These are phyloP conservation scores for Alosa sapidissima DNA, from an alignment of 2,797 vertebrate genomes.

Conservation along the genomic window DNA sequence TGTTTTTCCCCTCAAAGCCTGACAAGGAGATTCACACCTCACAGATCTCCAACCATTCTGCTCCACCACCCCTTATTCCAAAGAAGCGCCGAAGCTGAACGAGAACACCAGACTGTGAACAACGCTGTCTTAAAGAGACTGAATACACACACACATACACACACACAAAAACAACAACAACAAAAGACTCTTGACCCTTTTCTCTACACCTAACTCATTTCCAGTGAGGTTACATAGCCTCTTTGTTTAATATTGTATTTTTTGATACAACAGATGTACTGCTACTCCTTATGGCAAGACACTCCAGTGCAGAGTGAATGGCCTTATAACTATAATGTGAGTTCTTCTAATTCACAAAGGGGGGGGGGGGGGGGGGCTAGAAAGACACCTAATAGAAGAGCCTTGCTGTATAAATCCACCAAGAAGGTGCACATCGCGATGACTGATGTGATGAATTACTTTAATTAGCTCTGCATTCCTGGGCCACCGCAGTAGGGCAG, in stretches of 20 bases:
- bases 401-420: conserved; percentile 32
- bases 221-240: background rate
- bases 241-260: background rate
- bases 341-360: background rate
- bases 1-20: conserved; percentile 63
- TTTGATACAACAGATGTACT: background rate
- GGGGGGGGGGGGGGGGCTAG: too few relatives aligned
- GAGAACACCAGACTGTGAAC: background rate
- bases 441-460: conserved; percentile 48
- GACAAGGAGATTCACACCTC: conserved; percentile 56
- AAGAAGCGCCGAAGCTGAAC: conserved; percentile 69
- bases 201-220: background rate
- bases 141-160: background rate
- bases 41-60: conserved; percentile 50
- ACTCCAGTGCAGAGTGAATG: background rate
- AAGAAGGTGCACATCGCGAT: conserved; percentile 26
- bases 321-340: background rate
- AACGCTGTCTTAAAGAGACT: background rate
- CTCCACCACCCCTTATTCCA: conserved; percentile 65
- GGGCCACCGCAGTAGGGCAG: conserved; percentile 32
- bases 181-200: background rate
- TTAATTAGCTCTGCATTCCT: conserved; percentile 54
- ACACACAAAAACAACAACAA: too few relatives aligned
- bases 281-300: background rate
- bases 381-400: conserved; percentile 39